Conservation (phyloP, 2,888 invertebrate species). For the Adineta ricciae region DNA sequence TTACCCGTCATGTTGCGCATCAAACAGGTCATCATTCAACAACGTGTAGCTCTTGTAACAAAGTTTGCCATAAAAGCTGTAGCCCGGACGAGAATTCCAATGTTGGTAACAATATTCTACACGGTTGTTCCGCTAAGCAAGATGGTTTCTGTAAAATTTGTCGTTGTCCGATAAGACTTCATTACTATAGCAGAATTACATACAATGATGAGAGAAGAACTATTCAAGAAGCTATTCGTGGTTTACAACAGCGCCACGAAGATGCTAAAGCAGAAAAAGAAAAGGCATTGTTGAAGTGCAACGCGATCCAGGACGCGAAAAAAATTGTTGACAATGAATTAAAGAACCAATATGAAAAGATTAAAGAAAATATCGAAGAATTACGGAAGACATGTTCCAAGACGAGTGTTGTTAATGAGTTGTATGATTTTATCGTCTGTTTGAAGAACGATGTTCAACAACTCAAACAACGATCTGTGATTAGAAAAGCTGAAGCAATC, state of each 20-base stretch:
- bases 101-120: not conserved
- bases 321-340: not conserved
- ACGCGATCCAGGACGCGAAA: not conserved
- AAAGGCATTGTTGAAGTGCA: not conserved
- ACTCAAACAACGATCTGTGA: not conserved
- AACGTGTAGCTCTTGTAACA: not conserved
- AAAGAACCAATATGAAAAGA: not conserved
- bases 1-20: not conserved
- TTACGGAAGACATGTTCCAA: not conserved
- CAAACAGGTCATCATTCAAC: not conserved
- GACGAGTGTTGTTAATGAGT: not conserved
- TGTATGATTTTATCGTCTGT: not conserved
- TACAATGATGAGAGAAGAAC: not conserved
- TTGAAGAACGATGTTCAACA: not conserved
- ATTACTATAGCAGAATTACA: not conserved
- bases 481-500: too few relatives aligned
- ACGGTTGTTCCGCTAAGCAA: not conserved
- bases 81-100: not conserved
- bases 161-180: not conserved
- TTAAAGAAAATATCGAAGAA: not conserved
- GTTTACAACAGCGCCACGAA: too few relatives aligned
- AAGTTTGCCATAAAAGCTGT: not conserved
- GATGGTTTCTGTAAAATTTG: not conserved
- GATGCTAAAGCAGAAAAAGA: too few relatives aligned
- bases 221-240: not conserved